Base-by-base conservation (phyloP, 2,888 invertebrate genomes). In the Polietes domitor region DNA sequence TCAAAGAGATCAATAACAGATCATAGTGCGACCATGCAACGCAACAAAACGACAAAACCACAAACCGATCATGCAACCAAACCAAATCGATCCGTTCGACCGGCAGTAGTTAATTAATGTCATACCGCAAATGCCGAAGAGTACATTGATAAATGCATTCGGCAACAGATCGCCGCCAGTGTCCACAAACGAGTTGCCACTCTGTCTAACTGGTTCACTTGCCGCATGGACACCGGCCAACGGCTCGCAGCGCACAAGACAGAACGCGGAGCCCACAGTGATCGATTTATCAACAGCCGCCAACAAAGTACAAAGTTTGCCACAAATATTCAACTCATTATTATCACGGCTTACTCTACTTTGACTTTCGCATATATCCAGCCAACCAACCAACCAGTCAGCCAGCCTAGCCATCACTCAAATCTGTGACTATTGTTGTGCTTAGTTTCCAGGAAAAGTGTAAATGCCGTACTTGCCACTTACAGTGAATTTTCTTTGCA, bases 71-170 rank as follows among this genome's bases (percentile, higher is more conserved):
- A 61, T 70, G 12, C 15, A 21, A 50, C 53, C 43, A 70, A 50
- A 55, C 37, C 26, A 61, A 28, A 26, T 50, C 72, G 41, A 32
- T 58, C 28, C 63, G 75, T 80, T 83, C 85, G 76, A 91, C 91
- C 91, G 91, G 91, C 90, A 91, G 91, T 89, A 88, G 90, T 91
- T 90, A 91, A 91, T 91, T 91, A 91, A 90, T 88, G 89, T 88
- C 90, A 91, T 91, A 88, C 90, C 89, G 75, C 73, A 85, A 87
- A 89, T 90, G 87, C 89, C 89, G 83, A 86, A 71, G 87, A 88
- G 88, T 90, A 78, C 87, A 77, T 86, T 85, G 82, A 81, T 83
- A 81, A 84, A 81, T 77, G 76, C 79, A 84, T 72, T 81, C 81
- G 78, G 74, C 58, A 72, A 77, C 55, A 75, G 83, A 71, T 81